A percentile compares a stretch with the other conserved stretches of the same genome.
phyloP scores from a whole-genome alignment of 2,888 invertebrate genomes.

The Caenorhabditis imperialis region DNA sequence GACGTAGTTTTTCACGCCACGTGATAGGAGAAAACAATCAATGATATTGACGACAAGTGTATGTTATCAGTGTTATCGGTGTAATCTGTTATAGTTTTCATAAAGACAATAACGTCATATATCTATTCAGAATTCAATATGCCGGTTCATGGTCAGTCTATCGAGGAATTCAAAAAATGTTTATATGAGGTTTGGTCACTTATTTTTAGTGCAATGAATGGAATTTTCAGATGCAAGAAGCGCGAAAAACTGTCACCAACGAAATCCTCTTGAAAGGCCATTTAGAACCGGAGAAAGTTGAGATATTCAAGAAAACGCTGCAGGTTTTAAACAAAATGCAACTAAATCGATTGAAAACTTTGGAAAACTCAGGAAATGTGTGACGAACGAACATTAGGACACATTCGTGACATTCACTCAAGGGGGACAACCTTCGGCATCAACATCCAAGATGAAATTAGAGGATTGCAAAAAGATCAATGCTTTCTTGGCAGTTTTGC shows the following conservation, averaged over 20 bases:
- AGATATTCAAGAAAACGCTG: constrained; percentile 55
- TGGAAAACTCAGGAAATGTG: constrained; percentile 59
- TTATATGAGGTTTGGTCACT: constrained; percentile 62
- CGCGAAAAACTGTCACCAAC: constrained; percentile 65
- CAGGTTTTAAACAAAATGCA: constrained; percentile 20
- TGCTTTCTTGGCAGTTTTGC: constrained; percentile 56
- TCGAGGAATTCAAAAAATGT: constrained; percentile 70
- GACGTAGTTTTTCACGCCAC: too few relatives aligned
- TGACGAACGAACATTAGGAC: constrained; percentile 61
- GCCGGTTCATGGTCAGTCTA: constrained; percentile 51
- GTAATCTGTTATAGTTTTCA: too few relatives aligned
- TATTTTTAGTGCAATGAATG: neutral
- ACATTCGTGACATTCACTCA: constrained; percentile 63
- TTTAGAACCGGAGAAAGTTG: constrained; percentile 42
- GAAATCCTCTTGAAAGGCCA: constrained; percentile 45
- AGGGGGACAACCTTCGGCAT: constrained; percentile 65
- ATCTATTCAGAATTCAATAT: constrained; percentile 36
- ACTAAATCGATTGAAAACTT: neutral
- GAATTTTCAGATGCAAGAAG: constrained; percentile 71
- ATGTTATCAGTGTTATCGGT: constrained; percentile 9
- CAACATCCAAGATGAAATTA: constrained; percentile 74
- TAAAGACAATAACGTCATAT: too few relatives aligned
- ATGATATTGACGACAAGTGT: constrained; percentile 5
- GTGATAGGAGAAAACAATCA: too few relatives aligned
- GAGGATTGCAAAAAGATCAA: constrained; percentile 71